Conservation (phyloP, 2,888 invertebrate genomes). For the Strigamia crassipes region DNA sequence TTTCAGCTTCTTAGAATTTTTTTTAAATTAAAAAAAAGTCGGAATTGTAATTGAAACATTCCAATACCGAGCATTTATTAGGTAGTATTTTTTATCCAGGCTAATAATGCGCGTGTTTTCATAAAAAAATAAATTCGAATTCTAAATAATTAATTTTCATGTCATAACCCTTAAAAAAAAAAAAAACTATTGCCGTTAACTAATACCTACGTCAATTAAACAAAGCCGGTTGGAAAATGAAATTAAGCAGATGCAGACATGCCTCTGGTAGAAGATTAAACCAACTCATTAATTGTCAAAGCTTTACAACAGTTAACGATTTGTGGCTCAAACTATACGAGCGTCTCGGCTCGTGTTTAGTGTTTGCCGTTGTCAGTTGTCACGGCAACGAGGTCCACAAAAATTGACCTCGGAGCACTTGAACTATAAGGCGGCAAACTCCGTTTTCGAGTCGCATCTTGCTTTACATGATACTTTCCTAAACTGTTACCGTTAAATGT, state of each 20-base stretch:
- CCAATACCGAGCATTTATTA: background rate
- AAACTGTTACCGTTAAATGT: background rate
- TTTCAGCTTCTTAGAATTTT: background rate
- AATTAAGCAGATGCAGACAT: conserved; percentile 9
- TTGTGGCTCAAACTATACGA: conserved; percentile 14
- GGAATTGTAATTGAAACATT: background rate
- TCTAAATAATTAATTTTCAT: background rate
- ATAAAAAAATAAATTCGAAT: background rate
- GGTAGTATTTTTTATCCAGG: background rate
- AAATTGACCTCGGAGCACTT: conserved; percentile 27
- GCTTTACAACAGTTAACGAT: conserved; percentile 22
- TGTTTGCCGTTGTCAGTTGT: conserved; percentile 26
- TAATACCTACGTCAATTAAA: conserved; percentile 19
- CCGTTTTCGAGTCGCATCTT: background rate
- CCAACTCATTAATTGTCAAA: conserved; percentile 32
- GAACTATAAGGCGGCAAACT: conserved; percentile 28
- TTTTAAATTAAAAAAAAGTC: too few species aligned
- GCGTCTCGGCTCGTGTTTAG: conserved; percentile 7
- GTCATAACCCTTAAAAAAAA: background rate
- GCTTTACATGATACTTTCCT: background rate
- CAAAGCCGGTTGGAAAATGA: background rate
- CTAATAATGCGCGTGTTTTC: too few species aligned
- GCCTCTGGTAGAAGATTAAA: conserved; percentile 20
- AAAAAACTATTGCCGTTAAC: background rate
- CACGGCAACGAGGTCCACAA: conserved; percentile 18